Evolutionary conservation across 2,888 invertebrate species (phyloP).

Genomic region (Macrophya annulata): DNA sequence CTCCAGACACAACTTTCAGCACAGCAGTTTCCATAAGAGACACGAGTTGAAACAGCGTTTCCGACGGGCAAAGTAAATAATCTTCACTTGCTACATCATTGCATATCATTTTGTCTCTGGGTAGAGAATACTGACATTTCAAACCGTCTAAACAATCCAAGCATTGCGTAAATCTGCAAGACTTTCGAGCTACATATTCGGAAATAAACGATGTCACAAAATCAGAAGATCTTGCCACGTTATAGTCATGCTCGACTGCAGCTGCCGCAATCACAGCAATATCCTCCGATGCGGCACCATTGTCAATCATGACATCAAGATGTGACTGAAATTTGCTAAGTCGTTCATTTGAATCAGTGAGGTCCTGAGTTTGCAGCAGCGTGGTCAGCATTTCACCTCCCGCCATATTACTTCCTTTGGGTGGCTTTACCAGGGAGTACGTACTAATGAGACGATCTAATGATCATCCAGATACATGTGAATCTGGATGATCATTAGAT

Average conservation of each 20-base stretch:
- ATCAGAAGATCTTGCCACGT: too few species aligned
- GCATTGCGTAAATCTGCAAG: neutral
- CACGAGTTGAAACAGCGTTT: neutral
- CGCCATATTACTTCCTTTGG: conserved; percentile 61
- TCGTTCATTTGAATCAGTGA: too few species aligned
- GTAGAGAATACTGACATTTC: neutral
- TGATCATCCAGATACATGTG: conserved; percentile 60
- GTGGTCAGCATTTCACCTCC: conserved; percentile 59
- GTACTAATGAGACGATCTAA: conserved; percentile 60
- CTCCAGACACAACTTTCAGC: neutral
- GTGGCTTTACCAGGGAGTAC: conserved; percentile 63
- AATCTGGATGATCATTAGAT: too few species aligned
- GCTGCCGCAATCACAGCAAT: too few species aligned
- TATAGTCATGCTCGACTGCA: too few species aligned
- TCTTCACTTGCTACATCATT: neutral
- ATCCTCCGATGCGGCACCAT: too few species aligned
- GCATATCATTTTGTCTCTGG: neutral
- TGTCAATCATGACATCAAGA: too few species aligned
- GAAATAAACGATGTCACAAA: neutral
- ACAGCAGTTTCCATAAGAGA: neutral
- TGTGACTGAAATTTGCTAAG: too few species aligned
- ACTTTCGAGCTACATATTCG: neutral
- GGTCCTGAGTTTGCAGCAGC: too few species aligned
- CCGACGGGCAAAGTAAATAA: neutral
- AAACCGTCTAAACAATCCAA: neutral